Evolutionary conservation across 2,797 vertebrate genomes (phyloP), one percentile per base, ranked within the genome.

Genomic region (Sternotherus odoratus): DNA sequence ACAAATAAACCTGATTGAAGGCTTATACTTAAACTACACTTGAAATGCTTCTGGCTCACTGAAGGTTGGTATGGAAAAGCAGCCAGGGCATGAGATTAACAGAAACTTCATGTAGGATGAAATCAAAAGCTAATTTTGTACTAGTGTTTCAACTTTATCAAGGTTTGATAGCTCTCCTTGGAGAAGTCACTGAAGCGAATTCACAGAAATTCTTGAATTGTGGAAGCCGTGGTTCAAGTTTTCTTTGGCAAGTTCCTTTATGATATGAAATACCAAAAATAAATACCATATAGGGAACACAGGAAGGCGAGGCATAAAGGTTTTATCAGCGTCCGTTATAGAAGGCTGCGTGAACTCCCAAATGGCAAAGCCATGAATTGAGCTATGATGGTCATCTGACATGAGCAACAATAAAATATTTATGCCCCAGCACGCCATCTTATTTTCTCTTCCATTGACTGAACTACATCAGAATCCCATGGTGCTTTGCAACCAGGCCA

Each of bases 351-450:
- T 72, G 57, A 93, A 82, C 23, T 93, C 84, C 49, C 87, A 90
- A 83, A 11, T 33, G 75, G 5, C 48, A 46, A 83, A 88, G 57
- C 66, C 30, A 79, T 46, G 15, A 87, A 13, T 12, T 83, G 4
- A 69, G 74, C 82, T 82, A 43, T 66, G 50, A n/a, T 91, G 46
- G 11, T 91, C 77, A 92, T 79, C 81, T 36, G 48, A 86, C 84
- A 91, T 48, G 90, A 91, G 30, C 5, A 91, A 90, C n/a, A 95
- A 89, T 87, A 79, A 93, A 86, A 74, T 48, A 60, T 89, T 94
- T 92, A 79, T 80, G 57, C 1, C 1, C 7, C 69, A 10, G 7
- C 10, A 43, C 21, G 24, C n/a, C 46, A 23, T 69, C 6, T 63
- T 77, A 24, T 79, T 23, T 82, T 83, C 53, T 88, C 83, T 86